A percentile compares a stretch with the other conserved stretches of the same genome.
Conservation (phyloP, 2,797 vertebrate species). For the Adrianichthys oophorus region DNA sequence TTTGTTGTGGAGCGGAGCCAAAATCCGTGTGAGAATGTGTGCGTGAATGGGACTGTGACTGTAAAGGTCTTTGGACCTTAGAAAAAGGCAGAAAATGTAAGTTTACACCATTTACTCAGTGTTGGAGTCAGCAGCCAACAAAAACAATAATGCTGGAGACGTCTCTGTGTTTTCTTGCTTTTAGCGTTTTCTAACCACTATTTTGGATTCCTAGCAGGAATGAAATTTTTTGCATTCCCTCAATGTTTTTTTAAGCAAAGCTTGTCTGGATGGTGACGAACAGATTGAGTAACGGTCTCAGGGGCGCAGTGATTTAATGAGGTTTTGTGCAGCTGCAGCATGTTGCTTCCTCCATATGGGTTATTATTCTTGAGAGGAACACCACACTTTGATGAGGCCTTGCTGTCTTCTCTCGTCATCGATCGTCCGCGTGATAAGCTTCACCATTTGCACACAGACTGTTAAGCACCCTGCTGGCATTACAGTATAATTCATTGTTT, state of each 20-base stretch:
- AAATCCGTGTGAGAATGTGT: too few relatives aligned
- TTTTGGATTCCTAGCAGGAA: neutral
- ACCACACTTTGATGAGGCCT: slow-evolving; percentile 34
- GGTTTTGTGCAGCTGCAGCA: slow-evolving; percentile 29
- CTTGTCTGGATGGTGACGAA: slow-evolving; percentile 11
- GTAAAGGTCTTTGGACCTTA: too few relatives aligned
- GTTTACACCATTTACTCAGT: too few relatives aligned
- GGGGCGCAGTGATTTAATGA: slow-evolving; percentile 41
- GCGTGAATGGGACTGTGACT: too few relatives aligned
- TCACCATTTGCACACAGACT: slow-evolving; percentile 31
- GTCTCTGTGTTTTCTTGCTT: slow-evolving; percentile 10
- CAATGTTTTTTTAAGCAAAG: neutral
- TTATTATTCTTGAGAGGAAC: slow-evolving; percentile 33
- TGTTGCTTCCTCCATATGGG: slow-evolving; percentile 20
- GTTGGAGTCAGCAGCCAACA: slow-evolving; percentile 10
- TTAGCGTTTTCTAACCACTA: slow-evolving; percentile 11
- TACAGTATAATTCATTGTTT: slow-evolving; percentile 32
- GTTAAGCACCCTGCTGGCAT: slow-evolving; percentile 36
- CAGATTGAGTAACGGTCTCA: slow-evolving; percentile 27
- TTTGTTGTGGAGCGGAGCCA: too few relatives aligned
- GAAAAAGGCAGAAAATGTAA: too few relatives aligned
- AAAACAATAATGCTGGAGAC: slow-evolving; percentile 12
- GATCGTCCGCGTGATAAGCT: slow-evolving; percentile 45
- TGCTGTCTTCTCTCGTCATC: slow-evolving; percentile 37
- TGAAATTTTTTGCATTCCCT: neutral